Conservation (phyloP, 2,888 invertebrate genomes). For the Metallyticus violacea region DNA sequence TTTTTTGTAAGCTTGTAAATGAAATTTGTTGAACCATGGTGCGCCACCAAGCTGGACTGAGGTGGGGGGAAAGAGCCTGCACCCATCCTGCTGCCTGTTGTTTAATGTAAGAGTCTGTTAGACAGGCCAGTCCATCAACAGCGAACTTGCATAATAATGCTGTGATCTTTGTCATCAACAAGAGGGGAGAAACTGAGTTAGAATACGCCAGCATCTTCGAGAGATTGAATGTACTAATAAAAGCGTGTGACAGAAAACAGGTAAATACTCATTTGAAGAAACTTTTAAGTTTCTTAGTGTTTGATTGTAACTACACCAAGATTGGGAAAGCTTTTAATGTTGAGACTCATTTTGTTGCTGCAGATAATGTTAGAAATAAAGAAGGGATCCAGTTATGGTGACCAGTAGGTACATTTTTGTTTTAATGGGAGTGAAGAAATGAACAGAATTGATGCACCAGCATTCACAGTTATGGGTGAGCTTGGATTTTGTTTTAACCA, state of each 20-base stretch:
- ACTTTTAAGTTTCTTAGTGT: not conserved
- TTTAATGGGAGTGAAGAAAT: not conserved
- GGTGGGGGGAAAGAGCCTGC: not conserved
- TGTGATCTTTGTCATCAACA: not conserved
- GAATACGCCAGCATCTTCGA: not conserved
- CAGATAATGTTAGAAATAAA: not conserved
- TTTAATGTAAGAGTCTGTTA: constrained; percentile 10
- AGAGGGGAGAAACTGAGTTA: not conserved
- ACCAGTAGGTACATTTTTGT: not conserved
- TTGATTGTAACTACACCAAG: not conserved
- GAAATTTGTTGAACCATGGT: not conserved
- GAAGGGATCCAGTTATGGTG: not conserved
- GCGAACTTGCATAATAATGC: not conserved
- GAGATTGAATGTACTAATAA: not conserved
- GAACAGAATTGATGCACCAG: not conserved
- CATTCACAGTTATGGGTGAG: not conserved
- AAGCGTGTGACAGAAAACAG: not conserved
- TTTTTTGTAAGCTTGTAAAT: not conserved
- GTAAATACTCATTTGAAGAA: not conserved
- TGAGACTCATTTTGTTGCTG: not conserved
- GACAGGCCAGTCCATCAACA: constrained; percentile 1
- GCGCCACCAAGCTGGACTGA: not conserved
- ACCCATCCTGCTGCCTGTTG: constrained; percentile 6
- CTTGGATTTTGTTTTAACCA: constrained; percentile 5
- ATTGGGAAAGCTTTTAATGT: not conserved